These are phyloP conservation scores for Drosophila austrosaltans DNA, from an alignment of 2,888 invertebrate species.

Conservation along the genomic window DNA sequence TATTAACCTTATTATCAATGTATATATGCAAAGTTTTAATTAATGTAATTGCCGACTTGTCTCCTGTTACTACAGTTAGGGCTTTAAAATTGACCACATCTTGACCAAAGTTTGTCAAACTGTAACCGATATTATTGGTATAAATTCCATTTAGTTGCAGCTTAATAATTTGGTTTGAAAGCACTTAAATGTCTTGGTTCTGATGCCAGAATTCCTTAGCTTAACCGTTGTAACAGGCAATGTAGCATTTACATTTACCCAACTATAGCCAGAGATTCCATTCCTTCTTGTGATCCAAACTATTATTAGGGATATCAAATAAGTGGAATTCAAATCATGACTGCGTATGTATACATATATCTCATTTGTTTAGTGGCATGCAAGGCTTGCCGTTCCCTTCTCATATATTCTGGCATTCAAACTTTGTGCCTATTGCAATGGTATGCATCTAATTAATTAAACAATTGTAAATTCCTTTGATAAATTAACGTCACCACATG, in stretches of 20 bases:
- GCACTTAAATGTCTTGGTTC: neutral
- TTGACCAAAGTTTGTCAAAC: neutral
- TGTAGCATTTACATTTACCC: neutral
- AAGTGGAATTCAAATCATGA: constrained; percentile 34
- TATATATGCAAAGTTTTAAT: too few species aligned
- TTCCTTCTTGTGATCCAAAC: neutral
- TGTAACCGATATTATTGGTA: neutral
- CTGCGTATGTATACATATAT: neutral
- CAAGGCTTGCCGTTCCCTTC: constrained; percentile 2
- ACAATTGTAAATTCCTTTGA: constrained; percentile 74
- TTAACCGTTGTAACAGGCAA: neutral
- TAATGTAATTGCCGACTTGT: too few species aligned
- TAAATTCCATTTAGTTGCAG: neutral
- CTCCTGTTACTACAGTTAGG: too few species aligned
- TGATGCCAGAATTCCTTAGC: neutral
- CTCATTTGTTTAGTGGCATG: constrained; percentile 9
- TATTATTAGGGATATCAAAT: constrained; percentile 28
- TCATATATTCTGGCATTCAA: neutral
- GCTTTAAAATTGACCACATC: too few species aligned
- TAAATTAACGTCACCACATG: constrained; percentile 69
- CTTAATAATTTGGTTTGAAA: neutral
- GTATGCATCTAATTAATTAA: constrained; percentile 67
- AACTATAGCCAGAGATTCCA: neutral
- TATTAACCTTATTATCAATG: too few species aligned
- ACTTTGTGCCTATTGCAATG: constrained; percentile 18